These are phyloP conservation scores for Mantis religiosa DNA, from an alignment of 2,888 invertebrate genomes.

Conservation along the genomic window DNA sequence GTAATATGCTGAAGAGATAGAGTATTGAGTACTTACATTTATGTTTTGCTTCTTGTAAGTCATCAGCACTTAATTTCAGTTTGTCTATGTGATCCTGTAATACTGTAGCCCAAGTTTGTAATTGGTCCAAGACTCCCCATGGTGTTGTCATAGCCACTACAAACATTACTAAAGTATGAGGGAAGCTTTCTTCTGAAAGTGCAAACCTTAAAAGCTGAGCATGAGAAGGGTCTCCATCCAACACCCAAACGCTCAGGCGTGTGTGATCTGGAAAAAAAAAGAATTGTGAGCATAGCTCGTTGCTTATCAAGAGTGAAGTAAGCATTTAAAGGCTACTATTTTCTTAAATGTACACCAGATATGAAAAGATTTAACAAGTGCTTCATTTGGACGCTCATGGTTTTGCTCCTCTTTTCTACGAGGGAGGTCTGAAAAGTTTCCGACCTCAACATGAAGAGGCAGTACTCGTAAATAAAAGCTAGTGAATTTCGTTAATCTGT, in stretches of 20 bases:
- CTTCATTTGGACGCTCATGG: too few relatives aligned
- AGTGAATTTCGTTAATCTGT: too few relatives aligned
- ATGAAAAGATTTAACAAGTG: too few relatives aligned
- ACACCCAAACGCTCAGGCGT: conserved; percentile 90
- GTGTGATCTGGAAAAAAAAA: conserved; percentile 72
- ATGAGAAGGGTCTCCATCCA: conserved; percentile 94
- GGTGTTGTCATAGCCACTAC: conserved; percentile 96
- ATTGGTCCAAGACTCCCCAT: conserved; percentile 90
- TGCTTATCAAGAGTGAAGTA: too few relatives aligned
- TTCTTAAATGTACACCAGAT: too few relatives aligned
- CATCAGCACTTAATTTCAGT: conserved; percentile 69
- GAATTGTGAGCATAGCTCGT: too few relatives aligned
- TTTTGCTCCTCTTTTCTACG: too few relatives aligned
- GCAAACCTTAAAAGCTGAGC: conserved; percentile 88
- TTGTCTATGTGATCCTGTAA: conserved; percentile 90
- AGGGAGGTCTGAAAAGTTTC: too few relatives aligned
- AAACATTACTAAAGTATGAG: conserved; percentile 86
- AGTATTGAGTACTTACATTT: conserved; percentile 46
- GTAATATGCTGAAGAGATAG: too few relatives aligned
- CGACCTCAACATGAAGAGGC: too few relatives aligned
- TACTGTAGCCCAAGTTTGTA: conserved; percentile 87
- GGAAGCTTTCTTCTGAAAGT: conserved; percentile 83
- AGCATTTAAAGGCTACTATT: too few relatives aligned
- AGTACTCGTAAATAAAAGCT: too few relatives aligned
- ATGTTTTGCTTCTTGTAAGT: conserved; percentile 58